Evolutionary conservation across 1,140 invertebrate genomes (phyloP), one percentile per base, ranked within the genome.

Genomic region (Pissodes strobi): DNA sequence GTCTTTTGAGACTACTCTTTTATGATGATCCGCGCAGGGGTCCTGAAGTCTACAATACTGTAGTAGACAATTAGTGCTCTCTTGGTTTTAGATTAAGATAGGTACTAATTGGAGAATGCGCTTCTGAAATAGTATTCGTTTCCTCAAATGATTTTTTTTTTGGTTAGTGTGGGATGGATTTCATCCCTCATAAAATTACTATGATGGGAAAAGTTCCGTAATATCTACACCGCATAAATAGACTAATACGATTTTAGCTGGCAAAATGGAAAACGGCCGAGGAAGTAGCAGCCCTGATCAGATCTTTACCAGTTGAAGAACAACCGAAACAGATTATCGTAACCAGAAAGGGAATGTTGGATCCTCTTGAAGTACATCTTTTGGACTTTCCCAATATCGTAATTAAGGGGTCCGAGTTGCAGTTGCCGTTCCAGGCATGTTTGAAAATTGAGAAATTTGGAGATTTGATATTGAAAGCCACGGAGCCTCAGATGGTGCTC

Each of bases 181-280:
- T n/a, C n/a, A n/a, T n/a, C n/a, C n/a, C n/a, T n/a, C n/a, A n/a
- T n/a, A n/a, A n/a, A n/a, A n/a, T n/a, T n/a, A n/a, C n/a, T 30
- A 5, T 5, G 27, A 30, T 6, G 27, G 12, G 4, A 12, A 30
- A 30, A 12, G 5, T 30, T 30, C 5, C 27, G 27, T 30, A 12
- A 30, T 30, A 30, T n/a, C n/a, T n/a, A n/a, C n/a, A n/a, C n/a
- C n/a, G n/a, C n/a, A n/a, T n/a, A 46, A 17, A 10, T 21, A 27
- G 9, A 10, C 1, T 1, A 6, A 15, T 15, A 51, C 13, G 8
- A 51, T 48, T 71, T 25, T 78, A 95, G 83, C 82, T 99, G 76
- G 97, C 97, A 1, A 99, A 99, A 81, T 99, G 97, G 97, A 99
- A 99, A 82, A 99, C 97, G 5, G 98, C 98, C 48, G 98, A 99